Evolutionary conservation across 2,797 vertebrate species (phyloP), one percentile per base, ranked within the genome.

Genomic region (Echiichthys vipera): DNA sequence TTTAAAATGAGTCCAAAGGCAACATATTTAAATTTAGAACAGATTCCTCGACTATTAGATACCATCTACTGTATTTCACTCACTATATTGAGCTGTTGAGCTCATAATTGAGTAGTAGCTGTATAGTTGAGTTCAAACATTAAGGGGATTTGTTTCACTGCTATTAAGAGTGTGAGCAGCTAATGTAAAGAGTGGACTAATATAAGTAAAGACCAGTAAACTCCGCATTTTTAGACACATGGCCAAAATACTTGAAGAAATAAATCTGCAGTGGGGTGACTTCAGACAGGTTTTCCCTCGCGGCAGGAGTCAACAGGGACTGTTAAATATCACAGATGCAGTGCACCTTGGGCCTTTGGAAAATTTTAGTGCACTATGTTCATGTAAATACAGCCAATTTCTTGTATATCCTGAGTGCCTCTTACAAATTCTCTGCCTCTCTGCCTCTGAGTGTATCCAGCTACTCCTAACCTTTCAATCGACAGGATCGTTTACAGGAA

Each of bases 381-480:
- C 58, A 34, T 53, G 22, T 45, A 54, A 54, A 74, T 58, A n/a
- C 45, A 24, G 39, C 45, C 65, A 14, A 58, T 69, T 63, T 13
- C 63, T 61, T 54, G 49, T 53, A 56, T 65, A 29, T 74, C n/a
- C 39, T 57, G 56, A 81, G 74, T 71, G 74, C 70, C 30, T 70
- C 57, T 61, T 36, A 37, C 46, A 77, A 83, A 63, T 17, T 3
- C 53, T 25, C 15, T 32, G 36, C 49, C 62, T 53, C n/a, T n/a
- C n/a, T n/a, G 34, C 34, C 34, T 29, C 3, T 13, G 30, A 55
- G 58, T 54, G 47, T 49, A 51, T 49, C 46, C 46, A 30, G 29
- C 71, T 47, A 24, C 62, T 68, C 13, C 37, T 66, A 75, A 68
- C 70, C 84, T 82, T 82, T 81, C 50, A 51, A n/a, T 77, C n/a